A percentile compares a stretch with the other conserved stretches of the same genome.
phyloP scores from a whole-genome alignment of 2,888 invertebrate genomes.

The Sphaeridia pumilis region DNA sequence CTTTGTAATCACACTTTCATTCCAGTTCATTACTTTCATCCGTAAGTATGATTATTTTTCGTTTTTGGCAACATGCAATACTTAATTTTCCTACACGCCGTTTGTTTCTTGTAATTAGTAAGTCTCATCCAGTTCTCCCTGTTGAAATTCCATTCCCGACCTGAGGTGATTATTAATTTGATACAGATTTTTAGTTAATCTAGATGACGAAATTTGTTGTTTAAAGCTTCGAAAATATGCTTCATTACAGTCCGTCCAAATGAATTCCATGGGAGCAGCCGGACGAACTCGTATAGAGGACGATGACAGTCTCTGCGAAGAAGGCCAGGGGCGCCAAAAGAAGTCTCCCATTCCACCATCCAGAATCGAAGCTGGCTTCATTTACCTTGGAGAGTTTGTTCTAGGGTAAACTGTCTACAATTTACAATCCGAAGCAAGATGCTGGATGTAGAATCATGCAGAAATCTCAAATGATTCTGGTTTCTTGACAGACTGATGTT shows the following conservation, averaged over 20 bases:
- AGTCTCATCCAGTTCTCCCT: too few species aligned
- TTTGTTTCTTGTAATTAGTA: too few species aligned
- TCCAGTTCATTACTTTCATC: background rate
- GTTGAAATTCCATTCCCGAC: too few species aligned
- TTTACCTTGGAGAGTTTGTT: background rate
- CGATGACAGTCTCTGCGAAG: background rate
- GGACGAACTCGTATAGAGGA: background rate
- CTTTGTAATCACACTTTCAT: background rate
- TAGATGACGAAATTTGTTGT: too few species aligned
- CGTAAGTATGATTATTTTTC: background rate
- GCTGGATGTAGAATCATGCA: too few species aligned
- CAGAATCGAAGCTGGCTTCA: background rate
- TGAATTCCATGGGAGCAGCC: too few species aligned
- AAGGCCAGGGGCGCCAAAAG: background rate
- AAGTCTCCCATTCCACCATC: background rate
- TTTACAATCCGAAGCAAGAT: too few species aligned
- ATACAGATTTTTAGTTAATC: too few species aligned
- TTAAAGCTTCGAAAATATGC: too few species aligned
- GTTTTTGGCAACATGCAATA: background rate
- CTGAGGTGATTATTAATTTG: too few species aligned
- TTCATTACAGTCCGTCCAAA: background rate
- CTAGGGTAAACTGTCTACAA: too few species aligned
- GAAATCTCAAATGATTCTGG: too few species aligned
- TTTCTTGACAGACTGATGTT: background rate
- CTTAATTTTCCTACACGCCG: background rate